A percentile compares a stretch with the other conserved stretches of the same genome.
Conservation (phyloP, 2,888 invertebrate species). For the Acheta domesticus region DNA sequence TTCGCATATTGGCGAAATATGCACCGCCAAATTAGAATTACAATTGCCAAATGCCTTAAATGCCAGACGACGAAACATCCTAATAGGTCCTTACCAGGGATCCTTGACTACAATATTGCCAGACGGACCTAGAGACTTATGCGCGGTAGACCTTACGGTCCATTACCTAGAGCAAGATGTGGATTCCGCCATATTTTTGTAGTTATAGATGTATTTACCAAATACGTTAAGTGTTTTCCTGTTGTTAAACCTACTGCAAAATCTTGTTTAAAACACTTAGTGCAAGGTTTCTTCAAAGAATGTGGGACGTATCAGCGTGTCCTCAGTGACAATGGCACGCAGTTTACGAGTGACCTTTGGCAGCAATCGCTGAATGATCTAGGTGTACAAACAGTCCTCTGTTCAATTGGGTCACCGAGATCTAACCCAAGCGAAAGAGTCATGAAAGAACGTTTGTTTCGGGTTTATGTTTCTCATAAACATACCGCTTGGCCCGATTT, state of each 20-base stretch:
- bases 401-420: no score
- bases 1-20: not conserved
- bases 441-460: no score
- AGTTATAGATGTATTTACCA: conserved; percentile 1
- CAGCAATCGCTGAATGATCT: not conserved
- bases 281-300: not conserved
- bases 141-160: not conserved
- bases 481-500: no score
- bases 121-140: not conserved
- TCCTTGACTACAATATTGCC: not conserved
- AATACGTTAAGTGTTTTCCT: not conserved
- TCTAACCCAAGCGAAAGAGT: no score
- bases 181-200: not conserved
- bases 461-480: no score
- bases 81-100: not conserved
- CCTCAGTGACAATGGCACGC: not conserved
- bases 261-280: not conserved
- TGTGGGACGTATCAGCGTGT: not conserved
- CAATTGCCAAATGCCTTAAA: not conserved
- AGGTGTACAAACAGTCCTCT: no score
- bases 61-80: not conserved
- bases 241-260: not conserved
- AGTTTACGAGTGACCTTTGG: not conserved
- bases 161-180: not conserved
- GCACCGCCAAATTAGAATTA: not conserved